Evolutionary conservation across 2,797 vertebrate genomes (phyloP).

Genomic region (Tangara arthus): DNA sequence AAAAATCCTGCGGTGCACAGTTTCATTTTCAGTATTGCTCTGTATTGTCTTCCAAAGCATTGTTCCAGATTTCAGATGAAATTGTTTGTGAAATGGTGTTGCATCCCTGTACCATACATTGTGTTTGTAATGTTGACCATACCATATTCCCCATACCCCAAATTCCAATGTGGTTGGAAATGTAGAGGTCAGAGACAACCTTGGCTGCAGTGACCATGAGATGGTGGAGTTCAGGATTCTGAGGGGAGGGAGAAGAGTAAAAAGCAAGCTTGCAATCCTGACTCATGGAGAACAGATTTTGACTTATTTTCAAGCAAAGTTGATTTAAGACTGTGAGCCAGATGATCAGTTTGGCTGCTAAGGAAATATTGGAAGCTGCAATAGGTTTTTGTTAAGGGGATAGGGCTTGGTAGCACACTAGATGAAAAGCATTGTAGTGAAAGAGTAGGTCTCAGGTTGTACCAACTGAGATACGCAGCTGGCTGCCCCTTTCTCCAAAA

Average conservation of each 20-base stretch:
- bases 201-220: not conserved
- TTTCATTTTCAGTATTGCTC: not conserved
- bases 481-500: not conserved
- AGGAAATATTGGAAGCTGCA: not conserved
- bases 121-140: not conserved
- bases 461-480: not conserved
- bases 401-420: not conserved
- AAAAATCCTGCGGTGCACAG: not conserved
- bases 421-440: fast-evolving
- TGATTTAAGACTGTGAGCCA: not conserved
- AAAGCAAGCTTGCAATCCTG: not conserved
- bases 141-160: not conserved
- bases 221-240: not conserved
- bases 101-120: not conserved
- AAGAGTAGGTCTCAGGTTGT: not conserved
- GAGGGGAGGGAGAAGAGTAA: not conserved
- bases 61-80: not conserved
- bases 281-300: not conserved
- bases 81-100: not conserved
- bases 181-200: not conserved
- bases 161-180: not conserved
- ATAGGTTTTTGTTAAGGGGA: not conserved
- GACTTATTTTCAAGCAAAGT: not conserved
- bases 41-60: not conserved
- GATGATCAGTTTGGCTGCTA: not conserved